phyloP scores from a whole-genome alignment of 2,888 invertebrate genomes.

The Hesperia comma region DNA sequence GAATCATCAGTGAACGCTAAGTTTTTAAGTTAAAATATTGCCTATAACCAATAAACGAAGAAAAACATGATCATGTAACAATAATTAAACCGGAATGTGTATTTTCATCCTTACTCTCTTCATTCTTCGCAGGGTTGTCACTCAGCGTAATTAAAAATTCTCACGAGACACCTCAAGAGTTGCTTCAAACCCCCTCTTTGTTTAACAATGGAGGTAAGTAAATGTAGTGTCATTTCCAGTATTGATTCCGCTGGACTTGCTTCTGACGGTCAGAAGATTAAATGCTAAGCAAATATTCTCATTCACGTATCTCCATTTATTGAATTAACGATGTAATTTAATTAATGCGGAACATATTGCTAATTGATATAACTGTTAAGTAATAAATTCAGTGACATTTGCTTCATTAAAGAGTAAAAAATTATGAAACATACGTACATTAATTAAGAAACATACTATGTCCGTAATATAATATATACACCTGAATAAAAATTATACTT shows the following conservation, averaged over 20 bases:
- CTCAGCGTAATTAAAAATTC: constrained; percentile 35
- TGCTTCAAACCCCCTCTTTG: constrained; percentile 25
- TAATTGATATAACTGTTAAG: too few relatives aligned
- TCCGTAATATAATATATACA: too few relatives aligned
- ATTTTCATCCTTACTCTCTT: constrained; percentile 24
- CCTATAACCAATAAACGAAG: neutral
- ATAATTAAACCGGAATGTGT: constrained; percentile 10
- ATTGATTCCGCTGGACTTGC: constrained; percentile 23
- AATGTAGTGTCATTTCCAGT: constrained; percentile 31
- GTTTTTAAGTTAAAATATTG: neutral
- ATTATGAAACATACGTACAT: too few relatives aligned
- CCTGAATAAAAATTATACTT: too few relatives aligned
- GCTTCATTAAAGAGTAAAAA: too few relatives aligned
- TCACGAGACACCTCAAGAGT: constrained; percentile 27
- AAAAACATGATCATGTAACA: neutral
- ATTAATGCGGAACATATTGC: too few relatives aligned
- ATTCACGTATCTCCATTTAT: neutral
- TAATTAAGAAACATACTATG: too few relatives aligned
- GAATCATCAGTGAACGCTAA: too few relatives aligned
- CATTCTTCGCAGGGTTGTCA: constrained; percentile 46
- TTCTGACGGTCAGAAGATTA: constrained; percentile 22
- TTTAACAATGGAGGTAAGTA: constrained; percentile 34
- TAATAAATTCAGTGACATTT: too few relatives aligned
- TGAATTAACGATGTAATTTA: neutral
- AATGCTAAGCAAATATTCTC: neutral